phyloP scores from a whole-genome alignment of 2,797 vertebrate species.

The Hypotaenidia okinawae region DNA sequence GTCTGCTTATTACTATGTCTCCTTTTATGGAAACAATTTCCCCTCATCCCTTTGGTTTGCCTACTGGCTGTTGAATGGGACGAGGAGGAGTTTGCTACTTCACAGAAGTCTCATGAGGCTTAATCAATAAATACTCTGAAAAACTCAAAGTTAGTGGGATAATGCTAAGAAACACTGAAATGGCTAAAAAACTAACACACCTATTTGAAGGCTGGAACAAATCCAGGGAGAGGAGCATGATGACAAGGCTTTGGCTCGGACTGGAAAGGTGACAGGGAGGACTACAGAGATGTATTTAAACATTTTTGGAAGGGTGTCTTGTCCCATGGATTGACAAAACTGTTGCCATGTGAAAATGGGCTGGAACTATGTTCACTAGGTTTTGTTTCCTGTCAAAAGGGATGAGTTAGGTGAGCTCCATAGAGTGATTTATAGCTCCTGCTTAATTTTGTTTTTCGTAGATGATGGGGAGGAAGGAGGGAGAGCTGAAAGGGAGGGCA shows the following conservation, averaged over 20 bases:
- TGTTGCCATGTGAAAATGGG: background rate
- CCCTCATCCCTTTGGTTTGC: background rate
- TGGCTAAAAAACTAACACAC: background rate
- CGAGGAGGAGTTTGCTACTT: background rate
- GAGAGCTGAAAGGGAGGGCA: background rate
- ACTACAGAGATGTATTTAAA: background rate
- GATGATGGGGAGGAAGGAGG: background rate
- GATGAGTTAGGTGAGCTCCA: background rate
- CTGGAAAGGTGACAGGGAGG: background rate
- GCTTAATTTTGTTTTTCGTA: background rate
- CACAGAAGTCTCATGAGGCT: background rate
- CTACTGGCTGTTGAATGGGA: background rate
- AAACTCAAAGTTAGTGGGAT: background rate
- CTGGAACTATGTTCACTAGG: background rate
- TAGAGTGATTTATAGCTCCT: constrained; percentile 19
- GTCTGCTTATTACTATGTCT: background rate
- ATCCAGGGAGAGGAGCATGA: background rate
- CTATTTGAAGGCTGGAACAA: background rate
- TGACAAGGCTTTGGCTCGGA: background rate
- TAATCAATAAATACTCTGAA: background rate
- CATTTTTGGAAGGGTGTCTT: background rate
- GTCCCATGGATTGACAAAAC: background rate
- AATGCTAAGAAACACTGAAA: background rate
- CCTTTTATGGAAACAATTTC: background rate
- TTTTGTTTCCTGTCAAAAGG: background rate